phyloP scores from a whole-genome alignment of 1,140 invertebrate species.

The Aphelinus atriplicis region DNA sequence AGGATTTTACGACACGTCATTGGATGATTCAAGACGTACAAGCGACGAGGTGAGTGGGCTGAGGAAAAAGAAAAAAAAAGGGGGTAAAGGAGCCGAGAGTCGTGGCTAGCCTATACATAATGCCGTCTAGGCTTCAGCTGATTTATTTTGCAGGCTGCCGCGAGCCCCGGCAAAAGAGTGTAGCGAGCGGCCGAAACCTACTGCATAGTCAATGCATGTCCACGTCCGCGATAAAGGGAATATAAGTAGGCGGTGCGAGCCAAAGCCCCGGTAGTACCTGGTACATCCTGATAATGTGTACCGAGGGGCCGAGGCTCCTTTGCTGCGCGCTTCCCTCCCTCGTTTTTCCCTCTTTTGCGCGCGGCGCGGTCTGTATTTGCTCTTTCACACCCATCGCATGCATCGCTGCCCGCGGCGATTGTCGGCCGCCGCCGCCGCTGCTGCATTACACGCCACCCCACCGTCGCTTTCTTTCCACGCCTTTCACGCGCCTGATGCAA shows the following conservation, averaged over 20 bases:
- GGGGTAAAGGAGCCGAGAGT: not conserved
- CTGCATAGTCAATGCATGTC: slow-evolving; percentile 22
- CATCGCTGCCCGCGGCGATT: not conserved
- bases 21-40: slow-evolving; percentile 25
- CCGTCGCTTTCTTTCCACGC: no score
- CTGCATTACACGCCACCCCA: no score
- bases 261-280: not conserved
- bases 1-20: slow-evolving; percentile 7
- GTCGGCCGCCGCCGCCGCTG: no score
- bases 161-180: not conserved
- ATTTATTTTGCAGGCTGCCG: slow-evolving; percentile 9
- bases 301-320: not conserved
- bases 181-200: not conserved
- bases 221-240: slow-evolving; percentile 7
- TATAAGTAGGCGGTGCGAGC: not conserved
- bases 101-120: slow-evolving; percentile 2
- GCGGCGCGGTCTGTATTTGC: not conserved
- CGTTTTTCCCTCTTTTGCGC: not conserved
- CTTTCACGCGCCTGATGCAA: no score
- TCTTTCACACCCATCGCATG: slow-evolving; percentile 7
- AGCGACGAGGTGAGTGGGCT: no score
- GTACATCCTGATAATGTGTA: slow-evolving; percentile 2
- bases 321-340: not conserved
- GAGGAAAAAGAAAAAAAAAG: slow-evolving; percentile 1
- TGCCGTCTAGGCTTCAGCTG: slow-evolving; percentile 13